These are phyloP conservation scores for Halocynthia roretzi DNA, from an alignment of 23 tunicate species.

Conservation along the genomic window DNA sequence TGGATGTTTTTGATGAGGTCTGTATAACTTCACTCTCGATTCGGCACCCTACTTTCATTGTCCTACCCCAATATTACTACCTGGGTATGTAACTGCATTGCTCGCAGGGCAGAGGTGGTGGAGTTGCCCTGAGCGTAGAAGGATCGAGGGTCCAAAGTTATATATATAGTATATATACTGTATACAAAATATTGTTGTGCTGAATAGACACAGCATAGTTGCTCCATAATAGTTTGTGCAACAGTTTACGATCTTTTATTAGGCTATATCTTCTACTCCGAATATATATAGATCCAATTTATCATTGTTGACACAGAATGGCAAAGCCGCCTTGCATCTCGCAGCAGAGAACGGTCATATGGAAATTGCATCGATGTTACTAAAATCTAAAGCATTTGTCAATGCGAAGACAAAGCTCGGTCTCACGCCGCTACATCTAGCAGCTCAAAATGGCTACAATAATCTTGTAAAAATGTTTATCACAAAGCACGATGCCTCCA, in stretches of 20 bases:
- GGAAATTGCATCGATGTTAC: slow-evolving; percentile 60
- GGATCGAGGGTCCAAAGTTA: neutral
- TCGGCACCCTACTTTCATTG: no score
- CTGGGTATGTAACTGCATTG: no score
- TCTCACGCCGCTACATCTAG: slow-evolving; percentile 83
- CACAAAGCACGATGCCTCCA: slow-evolving; percentile 53
- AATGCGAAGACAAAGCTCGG: slow-evolving; percentile 95
- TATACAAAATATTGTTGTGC: neutral
- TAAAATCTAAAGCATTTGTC: slow-evolving; percentile 70
- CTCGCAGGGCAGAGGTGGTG: no score
- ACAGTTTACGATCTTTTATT: neutral
- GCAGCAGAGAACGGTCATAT: slow-evolving; percentile 86
- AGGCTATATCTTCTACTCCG: neutral
- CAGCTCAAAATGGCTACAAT: slow-evolving; percentile 81
- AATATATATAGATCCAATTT: neutral
- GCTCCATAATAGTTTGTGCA: no score
- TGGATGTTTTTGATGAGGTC: slow-evolving; percentile 91
- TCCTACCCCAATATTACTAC: no score
- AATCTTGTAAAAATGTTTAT: slow-evolving; percentile 54
- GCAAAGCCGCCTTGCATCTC: slow-evolving; percentile 89
- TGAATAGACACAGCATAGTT: neutral
- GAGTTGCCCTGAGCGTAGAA: neutral
- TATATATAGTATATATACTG: neutral
- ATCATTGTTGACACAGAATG: slow-evolving; percentile 33
- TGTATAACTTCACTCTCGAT: no score